Conservation (phyloP, 2,888 invertebrate species). For the Nephrotoma appendiculata region DNA sequence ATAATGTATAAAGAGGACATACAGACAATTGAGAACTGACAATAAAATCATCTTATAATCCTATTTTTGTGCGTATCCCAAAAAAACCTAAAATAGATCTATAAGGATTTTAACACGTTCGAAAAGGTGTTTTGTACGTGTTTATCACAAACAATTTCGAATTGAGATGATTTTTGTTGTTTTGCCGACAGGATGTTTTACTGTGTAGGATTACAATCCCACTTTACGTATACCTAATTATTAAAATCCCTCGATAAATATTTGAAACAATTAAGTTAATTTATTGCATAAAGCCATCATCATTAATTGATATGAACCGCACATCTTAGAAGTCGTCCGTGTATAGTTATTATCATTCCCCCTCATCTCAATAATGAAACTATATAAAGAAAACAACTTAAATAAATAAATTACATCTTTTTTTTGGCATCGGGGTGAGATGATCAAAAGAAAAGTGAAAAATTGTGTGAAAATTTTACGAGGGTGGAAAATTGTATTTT, state of each 20-base stretch:
- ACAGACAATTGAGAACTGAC: slow-evolving; percentile 1
- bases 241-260: neutral
- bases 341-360: neutral
- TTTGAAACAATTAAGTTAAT: neutral
- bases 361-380: no score
- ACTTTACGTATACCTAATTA: neutral
- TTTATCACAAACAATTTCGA: neutral
- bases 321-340: neutral
- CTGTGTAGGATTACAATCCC: neutral
- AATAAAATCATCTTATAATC: slow-evolving; percentile 2
- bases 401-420: neutral
- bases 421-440: neutral
- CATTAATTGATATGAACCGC: neutral
- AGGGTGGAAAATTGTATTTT: neutral
- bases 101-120: slow-evolving; percentile 1
- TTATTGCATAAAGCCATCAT: neutral
- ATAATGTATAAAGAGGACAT: neutral
- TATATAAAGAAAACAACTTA: neutral
- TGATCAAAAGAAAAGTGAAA: neutral
- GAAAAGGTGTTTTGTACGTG: neutral
- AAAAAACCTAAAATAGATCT: neutral
- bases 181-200: neutral
- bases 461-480: neutral
- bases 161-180: neutral
- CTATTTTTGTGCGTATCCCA: neutral